phyloP scores from a whole-genome alignment of 2,888 invertebrate species.

The Drosophila macrospina region DNA sequence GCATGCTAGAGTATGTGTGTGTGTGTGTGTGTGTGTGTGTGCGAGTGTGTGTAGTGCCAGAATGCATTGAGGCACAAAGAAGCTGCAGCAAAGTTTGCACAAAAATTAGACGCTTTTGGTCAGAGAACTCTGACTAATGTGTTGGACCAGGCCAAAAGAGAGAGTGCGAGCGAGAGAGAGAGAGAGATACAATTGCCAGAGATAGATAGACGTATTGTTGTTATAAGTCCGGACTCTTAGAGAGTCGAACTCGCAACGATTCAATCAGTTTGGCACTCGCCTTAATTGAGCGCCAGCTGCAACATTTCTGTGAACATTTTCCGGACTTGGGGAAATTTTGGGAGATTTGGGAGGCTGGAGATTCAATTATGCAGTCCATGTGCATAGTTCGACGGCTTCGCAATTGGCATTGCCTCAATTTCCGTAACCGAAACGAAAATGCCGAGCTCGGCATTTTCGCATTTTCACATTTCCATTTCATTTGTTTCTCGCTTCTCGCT shows the following conservation, averaged over 20 bases:
- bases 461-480: slow-evolving; percentile 59
- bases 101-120: slow-evolving; percentile 61
- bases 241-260: background rate
- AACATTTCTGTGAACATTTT: slow-evolving; percentile 8
- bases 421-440: slow-evolving; percentile 37
- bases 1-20: too few relatives aligned
- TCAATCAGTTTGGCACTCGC: slow-evolving; percentile 55
- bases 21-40: slow-evolving; percentile 10
- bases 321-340: background rate
- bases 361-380: slow-evolving; percentile 72
- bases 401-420: slow-evolving; percentile 56
- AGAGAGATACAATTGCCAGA: background rate
- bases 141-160: slow-evolving; percentile 12
- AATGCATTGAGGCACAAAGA: slow-evolving; percentile 39
- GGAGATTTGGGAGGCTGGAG: too few relatives aligned
- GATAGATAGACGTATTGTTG: slow-evolving; percentile 12
- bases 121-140: slow-evolving; percentile 54
- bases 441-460: slow-evolving; percentile 58
- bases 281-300: slow-evolving; percentile 67
- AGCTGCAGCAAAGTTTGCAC: slow-evolving; percentile 51
- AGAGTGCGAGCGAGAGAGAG: background rate
- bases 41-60: slow-evolving; percentile 14
- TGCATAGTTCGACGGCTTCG: slow-evolving; percentile 42
- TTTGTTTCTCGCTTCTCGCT: slow-evolving; percentile 25
- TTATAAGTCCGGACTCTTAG: background rate